Conservation (phyloP, 2,113 vertebrate genomes). For the Euleptes europaea region DNA sequence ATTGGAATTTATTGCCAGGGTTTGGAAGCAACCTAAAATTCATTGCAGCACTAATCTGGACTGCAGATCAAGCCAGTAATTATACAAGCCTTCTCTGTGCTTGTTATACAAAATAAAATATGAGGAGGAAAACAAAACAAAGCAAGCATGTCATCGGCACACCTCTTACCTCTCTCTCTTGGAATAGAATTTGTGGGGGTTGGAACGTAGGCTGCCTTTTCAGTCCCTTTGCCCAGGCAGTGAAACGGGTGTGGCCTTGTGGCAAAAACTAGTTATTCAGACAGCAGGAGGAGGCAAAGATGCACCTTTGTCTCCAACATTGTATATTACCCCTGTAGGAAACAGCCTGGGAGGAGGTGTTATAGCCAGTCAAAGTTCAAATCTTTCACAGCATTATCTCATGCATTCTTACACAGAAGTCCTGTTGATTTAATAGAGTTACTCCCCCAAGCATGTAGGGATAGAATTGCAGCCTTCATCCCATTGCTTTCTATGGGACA, state of each 20-base stretch:
- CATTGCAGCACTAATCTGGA: neutral
- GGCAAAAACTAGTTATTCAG: conserved; percentile 9
- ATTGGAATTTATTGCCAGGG: neutral
- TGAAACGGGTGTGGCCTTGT: neutral
- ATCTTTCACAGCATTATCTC: neutral
- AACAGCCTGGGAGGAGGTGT: neutral
- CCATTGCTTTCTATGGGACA: neutral
- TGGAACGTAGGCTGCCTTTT: neutral
- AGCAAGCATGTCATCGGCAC: neutral
- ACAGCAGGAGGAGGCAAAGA: neutral
- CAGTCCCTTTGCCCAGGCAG: neutral
- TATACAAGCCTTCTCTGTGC: conserved; percentile 29
- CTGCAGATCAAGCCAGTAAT: neutral
- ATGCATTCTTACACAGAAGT: neutral
- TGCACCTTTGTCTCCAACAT: conserved; percentile 3
- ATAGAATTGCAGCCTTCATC: neutral
- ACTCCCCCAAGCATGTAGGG: neutral
- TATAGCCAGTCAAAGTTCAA: neutral
- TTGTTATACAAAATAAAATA: neutral
- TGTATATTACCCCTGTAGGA: neutral
- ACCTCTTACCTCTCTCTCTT: neutral
- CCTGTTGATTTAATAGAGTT: neutral
- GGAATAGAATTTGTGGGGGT: neutral
- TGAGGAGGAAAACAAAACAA: neutral
- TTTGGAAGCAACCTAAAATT: neutral